A percentile compares a stretch with the other conserved stretches of the same genome.
These are phyloP conservation scores for Percopsis transmontana DNA, from an alignment of 2,113 vertebrate genomes.

Conservation along the genomic window DNA sequence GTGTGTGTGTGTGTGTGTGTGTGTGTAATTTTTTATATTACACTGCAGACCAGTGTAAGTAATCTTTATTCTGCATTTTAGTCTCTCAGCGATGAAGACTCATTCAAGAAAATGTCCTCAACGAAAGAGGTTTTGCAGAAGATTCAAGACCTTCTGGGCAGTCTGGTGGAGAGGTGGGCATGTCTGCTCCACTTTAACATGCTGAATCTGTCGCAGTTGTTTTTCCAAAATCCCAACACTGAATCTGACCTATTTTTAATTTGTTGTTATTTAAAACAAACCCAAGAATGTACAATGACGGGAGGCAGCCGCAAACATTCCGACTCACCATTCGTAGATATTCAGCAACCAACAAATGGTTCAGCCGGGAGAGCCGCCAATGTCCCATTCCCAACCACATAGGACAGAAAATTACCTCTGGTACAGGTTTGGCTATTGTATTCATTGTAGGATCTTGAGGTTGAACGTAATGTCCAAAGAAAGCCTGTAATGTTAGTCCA, in stretches of 20 bases:
- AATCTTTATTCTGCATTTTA: constrained; percentile 52
- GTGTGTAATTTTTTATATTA: not conserved
- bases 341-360: constrained; percentile 72
- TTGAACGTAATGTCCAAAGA: not conserved
- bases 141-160: constrained; percentile 80
- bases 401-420: constrained; percentile 78
- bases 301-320: constrained; percentile 85
- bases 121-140: constrained; percentile 80
- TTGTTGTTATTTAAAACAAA: not conserved
- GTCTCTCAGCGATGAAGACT: constrained; percentile 94
- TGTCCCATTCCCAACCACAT: constrained; percentile 82
- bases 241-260: no score
- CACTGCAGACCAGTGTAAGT: not conserved
- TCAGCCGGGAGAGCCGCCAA: constrained; percentile 85
- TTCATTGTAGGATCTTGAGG: no score
- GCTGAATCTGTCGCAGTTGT: not conserved
- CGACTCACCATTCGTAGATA: constrained; percentile 79
- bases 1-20: no score
- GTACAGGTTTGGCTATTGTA: constrained; percentile 53
- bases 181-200: not conserved
- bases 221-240: not conserved
- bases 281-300: constrained; percentile 82
- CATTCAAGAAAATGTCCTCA: constrained; percentile 87
- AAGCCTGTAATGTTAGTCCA: not conserved
- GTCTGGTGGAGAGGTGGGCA: constrained; percentile 81